These are phyloP conservation scores for Clupea harengus DNA, from an alignment of 2,113 vertebrate genomes.

Conservation along the genomic window DNA sequence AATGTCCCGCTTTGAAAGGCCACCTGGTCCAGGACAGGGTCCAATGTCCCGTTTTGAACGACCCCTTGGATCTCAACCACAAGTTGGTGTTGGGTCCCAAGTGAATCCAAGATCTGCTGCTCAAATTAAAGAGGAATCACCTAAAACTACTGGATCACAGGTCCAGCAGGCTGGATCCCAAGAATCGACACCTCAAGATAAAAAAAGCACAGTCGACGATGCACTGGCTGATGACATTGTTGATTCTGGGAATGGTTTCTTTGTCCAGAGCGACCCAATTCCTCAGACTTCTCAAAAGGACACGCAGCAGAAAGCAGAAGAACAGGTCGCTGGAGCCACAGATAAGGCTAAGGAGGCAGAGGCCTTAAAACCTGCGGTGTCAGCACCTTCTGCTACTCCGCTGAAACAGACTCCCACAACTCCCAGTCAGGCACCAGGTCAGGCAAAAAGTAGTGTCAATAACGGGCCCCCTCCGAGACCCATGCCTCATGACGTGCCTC, in stretches of 20 bases:
- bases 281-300: constrained; percentile 63
- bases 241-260: constrained; percentile 63
- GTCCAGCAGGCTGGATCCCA: not conserved
- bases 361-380: constrained; percentile 26
- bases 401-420: constrained; percentile 22
- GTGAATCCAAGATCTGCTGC: constrained; percentile 35
- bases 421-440: constrained; percentile 37
- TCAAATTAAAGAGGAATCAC: constrained; percentile 34
- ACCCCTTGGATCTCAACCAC: constrained; percentile 27
- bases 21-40: constrained; percentile 36
- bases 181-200: constrained; percentile 40
- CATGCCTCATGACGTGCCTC: constrained; percentile 68
- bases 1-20: constrained; percentile 54
- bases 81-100: constrained; percentile 30
- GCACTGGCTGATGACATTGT: constrained; percentile 64
- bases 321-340: not conserved
- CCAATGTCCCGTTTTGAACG: constrained; percentile 24
- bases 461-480: constrained; percentile 68
- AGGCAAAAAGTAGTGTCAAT: constrained; percentile 39
- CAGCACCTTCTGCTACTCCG: constrained; percentile 19
- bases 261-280: constrained; percentile 72
- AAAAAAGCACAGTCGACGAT: constrained; percentile 22
- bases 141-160: constrained; percentile 28
- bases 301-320: constrained; percentile 8
- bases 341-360: constrained; percentile 40